Conservation (phyloP, 2,888 invertebrate genomes). For the Drosophila borealis region DNA sequence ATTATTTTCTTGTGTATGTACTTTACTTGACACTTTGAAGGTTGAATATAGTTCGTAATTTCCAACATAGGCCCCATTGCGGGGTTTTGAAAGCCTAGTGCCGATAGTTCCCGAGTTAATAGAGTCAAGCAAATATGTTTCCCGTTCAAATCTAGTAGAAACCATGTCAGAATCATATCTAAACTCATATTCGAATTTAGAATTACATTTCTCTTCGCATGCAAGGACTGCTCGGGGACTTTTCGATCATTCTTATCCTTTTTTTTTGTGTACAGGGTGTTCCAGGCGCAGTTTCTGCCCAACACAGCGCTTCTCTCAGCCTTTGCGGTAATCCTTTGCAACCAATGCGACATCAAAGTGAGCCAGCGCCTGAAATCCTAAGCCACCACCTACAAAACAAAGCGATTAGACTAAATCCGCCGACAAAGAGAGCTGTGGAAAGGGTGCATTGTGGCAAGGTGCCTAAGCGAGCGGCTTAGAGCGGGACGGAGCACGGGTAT, state of each 20-base stretch:
- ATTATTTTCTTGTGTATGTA: too few species aligned
- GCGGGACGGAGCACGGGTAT: neutral
- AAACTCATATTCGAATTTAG: too few species aligned
- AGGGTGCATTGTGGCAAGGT: slow-evolving; percentile 61
- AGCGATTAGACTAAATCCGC: slow-evolving; percentile 56
- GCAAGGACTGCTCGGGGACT: too few species aligned
- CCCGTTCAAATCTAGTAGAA: too few species aligned
- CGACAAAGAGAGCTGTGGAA: slow-evolving; percentile 51
- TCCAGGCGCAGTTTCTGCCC: neutral
- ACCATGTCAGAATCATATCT: too few species aligned
- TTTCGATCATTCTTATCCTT: neutral
- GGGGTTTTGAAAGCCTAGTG: too few species aligned
- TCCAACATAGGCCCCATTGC: too few species aligned
- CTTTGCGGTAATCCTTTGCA: slow-evolving; percentile 47
- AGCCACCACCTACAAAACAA: slow-evolving; percentile 64
- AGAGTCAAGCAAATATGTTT: too few species aligned
- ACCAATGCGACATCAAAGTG: slow-evolving; percentile 46
- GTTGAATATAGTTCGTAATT: too few species aligned
- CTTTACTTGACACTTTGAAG: too few species aligned
- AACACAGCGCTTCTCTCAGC: neutral
- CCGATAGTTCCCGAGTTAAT: too few species aligned
- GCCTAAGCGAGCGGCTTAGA: slow-evolving; percentile 47
- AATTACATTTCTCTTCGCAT: too few species aligned
- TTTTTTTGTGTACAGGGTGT: slow-evolving; percentile 10
- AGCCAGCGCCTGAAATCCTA: slow-evolving; percentile 35